Evolutionary conservation across 2,113 vertebrate genomes (phyloP).

Genomic region (Barnardius zonarius): DNA sequence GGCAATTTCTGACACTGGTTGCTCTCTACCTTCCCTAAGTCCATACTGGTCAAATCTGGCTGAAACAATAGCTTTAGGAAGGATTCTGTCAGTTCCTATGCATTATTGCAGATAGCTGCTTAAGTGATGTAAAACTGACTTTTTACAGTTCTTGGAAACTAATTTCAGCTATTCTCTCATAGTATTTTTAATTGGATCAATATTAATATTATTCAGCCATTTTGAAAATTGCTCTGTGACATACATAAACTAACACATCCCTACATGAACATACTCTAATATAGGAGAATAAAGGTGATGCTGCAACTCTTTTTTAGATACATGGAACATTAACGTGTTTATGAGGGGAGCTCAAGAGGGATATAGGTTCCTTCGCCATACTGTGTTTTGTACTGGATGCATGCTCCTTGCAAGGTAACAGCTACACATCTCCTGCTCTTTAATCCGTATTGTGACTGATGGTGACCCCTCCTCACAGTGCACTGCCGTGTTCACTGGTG

Average conservation of each 20-base stretch:
- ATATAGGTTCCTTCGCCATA: background rate
- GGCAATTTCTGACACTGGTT: background rate
- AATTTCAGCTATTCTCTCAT: background rate
- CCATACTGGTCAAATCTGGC: background rate
- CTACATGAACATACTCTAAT: background rate
- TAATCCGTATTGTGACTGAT: background rate
- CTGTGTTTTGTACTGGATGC: background rate
- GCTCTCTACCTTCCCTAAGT: background rate
- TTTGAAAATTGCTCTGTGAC: constrained; percentile 15
- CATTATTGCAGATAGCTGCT: background rate
- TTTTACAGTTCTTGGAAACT: background rate
- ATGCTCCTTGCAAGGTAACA: background rate
- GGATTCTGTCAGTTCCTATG: background rate
- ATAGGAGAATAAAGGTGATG: background rate
- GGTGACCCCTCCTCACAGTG: background rate
- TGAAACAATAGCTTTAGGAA: background rate
- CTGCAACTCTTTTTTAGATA: background rate
- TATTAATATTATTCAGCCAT: constrained; percentile 49
- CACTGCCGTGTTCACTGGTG: background rate
- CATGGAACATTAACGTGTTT: background rate
- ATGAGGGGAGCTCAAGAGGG: background rate
- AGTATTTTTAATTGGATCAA: constrained; percentile 21
- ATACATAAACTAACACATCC: background rate
- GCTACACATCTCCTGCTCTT: background rate
- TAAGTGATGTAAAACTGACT: background rate